Base-by-base conservation (phyloP, 2,888 invertebrate genomes). In the Herminia tarsipennalis region DNA sequence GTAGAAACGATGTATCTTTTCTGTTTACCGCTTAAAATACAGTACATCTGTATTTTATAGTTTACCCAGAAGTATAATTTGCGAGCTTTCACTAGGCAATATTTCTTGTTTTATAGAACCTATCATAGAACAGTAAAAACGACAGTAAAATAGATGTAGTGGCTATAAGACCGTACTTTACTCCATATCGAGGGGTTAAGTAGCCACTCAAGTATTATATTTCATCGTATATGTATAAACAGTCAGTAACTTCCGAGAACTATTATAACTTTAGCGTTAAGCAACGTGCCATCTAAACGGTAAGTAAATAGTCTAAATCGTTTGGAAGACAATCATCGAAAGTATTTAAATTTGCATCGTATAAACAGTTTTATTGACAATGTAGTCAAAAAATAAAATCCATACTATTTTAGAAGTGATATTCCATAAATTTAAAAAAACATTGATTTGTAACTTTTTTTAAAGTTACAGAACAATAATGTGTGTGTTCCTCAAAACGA, bases 71-170 rank as follows among this genome's bases (percentile, higher is more conserved):
- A 28, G 36, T 30, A 43, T 54, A 54, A 43, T 44, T 60, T 32
- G 28, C 41, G 27, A 41, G 39, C 37, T 45, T 54, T 45, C 44
- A 46, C 28, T 29, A 9, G 33, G 21, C 38, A 13, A 56, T 59
- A 58, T 48, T 47, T 56, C 47, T 45, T 59, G 44, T 52, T 59
- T 52, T 52, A 59, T 59, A 34, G 35, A 46, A 21, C 33, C 49
- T 35, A 47, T 53, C 43, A 36, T 49, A 32, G 10, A 12, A 30
- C 17, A 54, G 43, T 58, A 52, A 56, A n/a, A 53, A 56, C 28
- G 43, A 40, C 37, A 52, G 40, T 50, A 56, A 48, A 59, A 43
- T 41, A 36, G 36, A 39, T 46, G 27, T 43, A 41, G 22, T 25
- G 37, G 42, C 29, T 40, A 53, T 52, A 56, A 43, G 28, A 43